Percentiles rank a stretch among this genome's conserved stretches.
These are phyloP conservation scores for Sorex maritimensis DNA, from an alignment of 2,797 vertebrate species.

Conservation along the genomic window DNA sequence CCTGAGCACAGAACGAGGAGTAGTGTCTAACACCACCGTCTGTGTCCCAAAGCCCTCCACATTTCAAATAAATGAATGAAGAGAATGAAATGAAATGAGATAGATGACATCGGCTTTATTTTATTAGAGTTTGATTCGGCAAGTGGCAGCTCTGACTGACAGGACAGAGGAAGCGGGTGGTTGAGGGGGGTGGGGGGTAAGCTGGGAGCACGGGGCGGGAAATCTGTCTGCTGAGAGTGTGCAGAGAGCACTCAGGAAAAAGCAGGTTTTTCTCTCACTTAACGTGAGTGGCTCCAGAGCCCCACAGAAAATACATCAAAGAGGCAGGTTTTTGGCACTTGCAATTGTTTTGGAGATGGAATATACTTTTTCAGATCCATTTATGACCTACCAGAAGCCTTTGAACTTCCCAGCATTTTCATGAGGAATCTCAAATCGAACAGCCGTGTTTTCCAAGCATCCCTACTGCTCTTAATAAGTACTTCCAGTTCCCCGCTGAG, in stretches of 20 bases:
- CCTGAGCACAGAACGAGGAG: too few relatives aligned
- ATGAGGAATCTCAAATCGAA: slow-evolving; percentile 45
- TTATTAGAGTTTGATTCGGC: slow-evolving; percentile 25
- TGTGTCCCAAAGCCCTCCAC: too few relatives aligned
- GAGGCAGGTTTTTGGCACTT: background rate
- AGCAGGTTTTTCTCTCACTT: background rate
- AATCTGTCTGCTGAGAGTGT: background rate
- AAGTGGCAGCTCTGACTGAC: background rate
- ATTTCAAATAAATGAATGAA: too few relatives aligned
- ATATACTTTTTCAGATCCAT: slow-evolving; percentile 22
- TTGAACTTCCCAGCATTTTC: background rate
- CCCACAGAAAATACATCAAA: background rate
- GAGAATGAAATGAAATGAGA: background rate
- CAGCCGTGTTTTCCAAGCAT: background rate
- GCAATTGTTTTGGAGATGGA: slow-evolving; percentile 10
- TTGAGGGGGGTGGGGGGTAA: background rate
- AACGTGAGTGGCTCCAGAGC: background rate
- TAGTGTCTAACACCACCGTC: background rate
- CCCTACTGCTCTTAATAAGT: background rate
- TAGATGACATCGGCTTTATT: background rate
- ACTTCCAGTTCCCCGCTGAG: background rate
- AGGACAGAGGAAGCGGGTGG: background rate
- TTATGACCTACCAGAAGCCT: background rate
- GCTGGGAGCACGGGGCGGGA: background rate
- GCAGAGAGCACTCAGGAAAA: background rate